Percentiles rank a stretch among this genome's conserved stretches.
phyloP scores from a whole-genome alignment of 2,888 invertebrate genomes.

The Kuschelorhynchus macadamiae region DNA sequence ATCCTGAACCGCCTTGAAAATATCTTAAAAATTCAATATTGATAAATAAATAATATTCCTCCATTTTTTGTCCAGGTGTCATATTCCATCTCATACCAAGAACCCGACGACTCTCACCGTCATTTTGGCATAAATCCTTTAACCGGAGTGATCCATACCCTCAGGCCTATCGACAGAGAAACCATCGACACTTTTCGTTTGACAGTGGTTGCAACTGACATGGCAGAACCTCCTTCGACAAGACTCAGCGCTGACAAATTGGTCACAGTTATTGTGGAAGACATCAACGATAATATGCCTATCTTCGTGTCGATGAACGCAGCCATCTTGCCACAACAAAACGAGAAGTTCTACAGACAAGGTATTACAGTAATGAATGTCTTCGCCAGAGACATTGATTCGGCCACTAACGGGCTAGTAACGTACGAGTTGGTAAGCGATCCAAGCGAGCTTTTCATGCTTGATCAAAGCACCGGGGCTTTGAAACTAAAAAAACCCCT shows the following conservation, averaged over 20 bases:
- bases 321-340: conserved; percentile 79
- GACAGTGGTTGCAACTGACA: conserved; percentile 92
- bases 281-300: conserved; percentile 94
- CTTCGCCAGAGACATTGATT: conserved; percentile 90
- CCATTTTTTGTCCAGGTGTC: conserved; percentile 62
- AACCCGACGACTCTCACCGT: conserved; percentile 81
- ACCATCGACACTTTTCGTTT: conserved; percentile 89
- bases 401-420: conserved; percentile 91
- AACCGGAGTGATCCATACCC: conserved; percentile 90
- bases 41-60: not conserved
- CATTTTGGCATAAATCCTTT: conserved; percentile 90
- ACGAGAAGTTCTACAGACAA: conserved; percentile 70
- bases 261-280: conserved; percentile 93
- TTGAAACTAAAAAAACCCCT: conserved; percentile 76
- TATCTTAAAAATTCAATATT: too few relatives aligned
- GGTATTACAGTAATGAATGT: conserved; percentile 80
- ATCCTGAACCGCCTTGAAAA: too few relatives aligned
- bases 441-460: conserved; percentile 82
- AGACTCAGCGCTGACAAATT: conserved; percentile 90
- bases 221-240: conserved; percentile 80
- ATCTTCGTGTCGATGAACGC: conserved; percentile 93
- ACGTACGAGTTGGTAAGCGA: conserved; percentile 90
- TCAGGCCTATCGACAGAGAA: conserved; percentile 91
- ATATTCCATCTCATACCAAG: conserved; percentile 89
- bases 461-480: conserved; percentile 86